These are phyloP conservation scores for Coreius guichenoti DNA, from an alignment of 2,797 vertebrate genomes.

Conservation along the genomic window DNA sequence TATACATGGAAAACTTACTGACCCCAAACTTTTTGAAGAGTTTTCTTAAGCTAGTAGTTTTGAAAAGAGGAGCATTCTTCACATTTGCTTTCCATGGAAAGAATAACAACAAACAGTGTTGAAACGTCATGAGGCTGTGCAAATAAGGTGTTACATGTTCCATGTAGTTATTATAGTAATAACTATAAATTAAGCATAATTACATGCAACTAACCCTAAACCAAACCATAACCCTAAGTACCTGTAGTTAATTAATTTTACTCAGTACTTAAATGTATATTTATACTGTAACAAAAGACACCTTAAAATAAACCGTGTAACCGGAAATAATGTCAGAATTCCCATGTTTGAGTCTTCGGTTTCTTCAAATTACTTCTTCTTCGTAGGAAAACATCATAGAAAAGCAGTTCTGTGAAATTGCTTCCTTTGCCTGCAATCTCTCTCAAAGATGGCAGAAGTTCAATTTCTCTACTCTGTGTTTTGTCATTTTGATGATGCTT, in stretches of 20 bases:
- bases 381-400: neutral
- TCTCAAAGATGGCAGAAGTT: neutral
- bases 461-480: neutral
- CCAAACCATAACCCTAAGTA: neutral
- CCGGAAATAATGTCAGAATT: neutral
- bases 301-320: neutral
- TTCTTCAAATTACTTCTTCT: neutral
- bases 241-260: neutral
- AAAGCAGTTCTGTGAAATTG: slow-evolving; percentile 11
- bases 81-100: too few species aligned
- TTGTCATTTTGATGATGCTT: slow-evolving; percentile 15
- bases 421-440: slow-evolving; percentile 10
- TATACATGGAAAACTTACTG: too few species aligned
- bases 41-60: too few species aligned
- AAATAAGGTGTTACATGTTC: too few species aligned
- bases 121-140: too few species aligned
- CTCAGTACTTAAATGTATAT: neutral
- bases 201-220: too few species aligned
- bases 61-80: too few species aligned
- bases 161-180: too few species aligned
- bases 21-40: too few species aligned
- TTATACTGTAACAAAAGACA: neutral
- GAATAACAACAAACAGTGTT: too few species aligned
- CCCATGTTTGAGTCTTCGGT: neutral
- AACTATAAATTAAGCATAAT: too few species aligned